Base-by-base conservation (phyloP, 2,888 invertebrate genomes). In the Zelleria hepariella region DNA sequence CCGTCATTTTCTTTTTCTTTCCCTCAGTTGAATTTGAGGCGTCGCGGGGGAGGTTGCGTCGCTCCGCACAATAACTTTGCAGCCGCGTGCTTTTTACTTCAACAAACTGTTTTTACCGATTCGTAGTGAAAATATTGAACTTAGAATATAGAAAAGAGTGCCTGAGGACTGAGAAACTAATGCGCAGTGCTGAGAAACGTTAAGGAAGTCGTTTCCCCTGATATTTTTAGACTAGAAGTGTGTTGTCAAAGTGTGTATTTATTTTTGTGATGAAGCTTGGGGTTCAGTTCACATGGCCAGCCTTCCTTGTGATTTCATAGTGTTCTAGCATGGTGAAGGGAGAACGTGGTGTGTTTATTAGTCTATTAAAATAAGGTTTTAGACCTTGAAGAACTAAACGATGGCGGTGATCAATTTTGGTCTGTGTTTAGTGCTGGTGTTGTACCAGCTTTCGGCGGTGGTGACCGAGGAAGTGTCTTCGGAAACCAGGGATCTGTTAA, bases 331-430 rank as follows among this genome's bases (percentile, higher is more conserved):
- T 42, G 32, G 32, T 42, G 32, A 42, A 3, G 15, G 32, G 15
- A 42, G 32, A n/a, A 23, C 42, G 42, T 57, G 53, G 58, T 59
- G 61, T 62, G 66, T 53, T 23, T n/a, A n/a, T 25, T 53, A 56
- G 27, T 20, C 21, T 49, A 58, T 77, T 75, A 65, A 78, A 70
- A 69, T 64, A 73, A 73, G 77, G 78, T 74, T 71, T 72, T 71
- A 64, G 74, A 78, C 80, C 32, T 42, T 42, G 15, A 3, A 42
- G 32, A 15, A n/a, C 80, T 78, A 74, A 73, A 72, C 70, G 63
- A 88, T 88, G 87, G 86, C 86, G 66, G 74, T 78, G 67, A 72
- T 83, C 71, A 86, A 87, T 80, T 78, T 84, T 72, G 75, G 81
- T 75, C 68, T 87, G 70, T 86, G 79, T 69, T 71, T 86, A 63